Evolutionary conservation across 2,113 vertebrate species (phyloP), one percentile per base, ranked within the genome.

Genomic region (Potamarius usumacintae): DNA sequence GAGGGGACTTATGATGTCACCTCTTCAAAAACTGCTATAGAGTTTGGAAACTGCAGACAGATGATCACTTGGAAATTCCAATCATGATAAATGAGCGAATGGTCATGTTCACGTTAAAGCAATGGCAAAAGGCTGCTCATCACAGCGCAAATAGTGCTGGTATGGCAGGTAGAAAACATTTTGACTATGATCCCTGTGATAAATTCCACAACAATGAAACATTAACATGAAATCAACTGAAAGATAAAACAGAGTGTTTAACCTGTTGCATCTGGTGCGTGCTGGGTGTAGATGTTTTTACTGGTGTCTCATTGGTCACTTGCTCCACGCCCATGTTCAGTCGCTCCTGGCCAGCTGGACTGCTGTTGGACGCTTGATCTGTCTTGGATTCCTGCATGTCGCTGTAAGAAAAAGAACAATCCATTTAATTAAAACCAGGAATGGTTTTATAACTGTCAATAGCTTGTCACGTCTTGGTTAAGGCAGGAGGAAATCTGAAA

Each of bases 341-440:
- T 90, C 78, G 78, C 62, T 84, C 88, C 77, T 93, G 93, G 92
- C 87, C 92, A 74, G 92, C 90, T 94, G 93, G 92, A 93, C 91
- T 92, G 92, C 88, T 88, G 93, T 92, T 92, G 91, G 91, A 91
- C 89, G 92, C 90, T 93, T 93, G 92, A 92, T 95, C 94, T 90
- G 93, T 94, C 94, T 94, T 94, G 91, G 95, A 95, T 93, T 96
- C 94, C 92, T 95, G 95, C 95, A 96, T 96, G 93, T 94, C 93
- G 93, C 93, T 94, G 92, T 88, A 92, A 89, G 91, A 90, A 92
- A 52, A 90, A 88, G 82, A 15, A 42, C 7, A n/a, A 53, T 53
- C 4, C 9, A 55, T 10, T 69, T 58, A 58, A 42, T 17, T 9
- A 17, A 60, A 48, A 63, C 17, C 14, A 50, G 12, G 1, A 30